Conservation (phyloP, 2,113 vertebrate species). For the Tachysurus vachellii region DNA sequence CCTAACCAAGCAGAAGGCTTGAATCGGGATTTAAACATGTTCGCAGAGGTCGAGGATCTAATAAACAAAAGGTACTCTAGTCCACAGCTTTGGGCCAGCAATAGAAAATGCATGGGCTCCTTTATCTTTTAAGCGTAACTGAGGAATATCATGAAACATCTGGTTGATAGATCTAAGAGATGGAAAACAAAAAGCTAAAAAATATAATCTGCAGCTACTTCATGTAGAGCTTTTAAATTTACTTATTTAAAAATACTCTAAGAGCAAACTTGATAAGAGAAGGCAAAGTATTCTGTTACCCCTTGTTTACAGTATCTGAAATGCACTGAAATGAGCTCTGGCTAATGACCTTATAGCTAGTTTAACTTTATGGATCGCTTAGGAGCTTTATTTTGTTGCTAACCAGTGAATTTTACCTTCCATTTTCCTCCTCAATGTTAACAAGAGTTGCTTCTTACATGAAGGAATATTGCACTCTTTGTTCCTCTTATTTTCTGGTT, state of each 20-base stretch:
- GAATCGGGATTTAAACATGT: too few species aligned
- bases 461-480: background rate
- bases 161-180: too few species aligned
- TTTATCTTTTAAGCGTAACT: too few species aligned
- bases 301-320: background rate
- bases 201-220: too few species aligned
- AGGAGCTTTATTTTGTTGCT: background rate
- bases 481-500: background rate
- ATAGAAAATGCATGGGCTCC: too few species aligned
- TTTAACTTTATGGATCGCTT: background rate
- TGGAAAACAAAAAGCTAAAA: too few species aligned
- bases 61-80: too few species aligned
- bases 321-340: background rate
- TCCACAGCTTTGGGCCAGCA: too few species aligned
- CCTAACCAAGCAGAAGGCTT: too few species aligned
- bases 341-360: background rate
- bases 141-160: too few species aligned
- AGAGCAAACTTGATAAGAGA: background rate
- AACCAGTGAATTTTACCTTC: background rate
- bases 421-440: background rate
- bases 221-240: background rate
- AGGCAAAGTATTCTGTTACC: background rate
- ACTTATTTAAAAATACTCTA: background rate
- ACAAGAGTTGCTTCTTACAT: background rate
- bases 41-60: too few species aligned